phyloP scores from a whole-genome alignment of 2,113 vertebrate species.

The Mobula hypostoma region DNA sequence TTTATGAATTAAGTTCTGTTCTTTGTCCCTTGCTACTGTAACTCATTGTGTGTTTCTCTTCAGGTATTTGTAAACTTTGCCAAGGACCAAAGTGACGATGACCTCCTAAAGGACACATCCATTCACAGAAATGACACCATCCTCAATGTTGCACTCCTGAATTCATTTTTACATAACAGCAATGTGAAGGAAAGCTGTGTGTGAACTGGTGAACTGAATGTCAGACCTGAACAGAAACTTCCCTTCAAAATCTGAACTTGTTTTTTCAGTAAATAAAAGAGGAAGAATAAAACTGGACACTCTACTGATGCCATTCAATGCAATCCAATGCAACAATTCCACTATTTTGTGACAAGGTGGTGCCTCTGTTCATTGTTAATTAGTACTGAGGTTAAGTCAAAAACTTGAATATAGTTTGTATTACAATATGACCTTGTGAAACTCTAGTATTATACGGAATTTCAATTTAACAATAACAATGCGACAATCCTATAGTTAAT shows the following conservation, averaged over 20 bases:
- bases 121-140: constrained; percentile 74
- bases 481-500: constrained; percentile 48
- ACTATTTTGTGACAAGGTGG: constrained; percentile 54
- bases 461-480: constrained; percentile 47
- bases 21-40: not conserved
- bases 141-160: constrained; percentile 63
- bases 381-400: constrained; percentile 59
- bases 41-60: constrained; percentile 39
- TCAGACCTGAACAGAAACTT: constrained; percentile 43
- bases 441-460: constrained; percentile 54
- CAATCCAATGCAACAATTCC: constrained; percentile 88
- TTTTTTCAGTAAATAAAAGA: constrained; percentile 45
- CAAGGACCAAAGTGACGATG: constrained; percentile 97
- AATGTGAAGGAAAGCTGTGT: constrained; percentile 77
- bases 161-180: constrained; percentile 58
- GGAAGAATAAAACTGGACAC: constrained; percentile 58
- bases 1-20: not conserved
- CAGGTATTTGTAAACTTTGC: constrained; percentile 98
- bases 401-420: constrained; percentile 74
- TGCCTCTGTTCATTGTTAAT: constrained; percentile 60
- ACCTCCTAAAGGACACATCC: constrained; percentile 82
- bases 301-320: constrained; percentile 79
- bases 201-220: constrained; percentile 58
- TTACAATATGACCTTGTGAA: constrained; percentile 61
- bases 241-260: constrained; percentile 46